phyloP scores from a whole-genome alignment of 1,140 invertebrate genomes.

The Ips typographus region DNA sequence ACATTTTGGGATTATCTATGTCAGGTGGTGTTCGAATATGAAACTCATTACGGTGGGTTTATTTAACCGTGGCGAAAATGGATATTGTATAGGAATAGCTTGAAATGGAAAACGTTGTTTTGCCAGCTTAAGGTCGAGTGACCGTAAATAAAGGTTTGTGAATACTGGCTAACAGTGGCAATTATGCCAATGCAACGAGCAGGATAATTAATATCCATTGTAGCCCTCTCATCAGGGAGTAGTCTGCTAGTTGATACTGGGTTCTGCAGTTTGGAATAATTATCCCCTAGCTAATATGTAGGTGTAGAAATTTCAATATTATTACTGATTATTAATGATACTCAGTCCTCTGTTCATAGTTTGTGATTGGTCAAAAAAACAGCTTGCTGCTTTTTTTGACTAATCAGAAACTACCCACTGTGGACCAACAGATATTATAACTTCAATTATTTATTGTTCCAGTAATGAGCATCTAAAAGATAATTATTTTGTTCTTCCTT shows the following conservation, averaged over 20 bases:
- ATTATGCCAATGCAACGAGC: neutral
- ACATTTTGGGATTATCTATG: too few relatives aligned
- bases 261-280: neutral
- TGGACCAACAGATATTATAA: neutral
- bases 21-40: too few relatives aligned
- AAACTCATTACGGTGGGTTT: too few relatives aligned
- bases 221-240: neutral
- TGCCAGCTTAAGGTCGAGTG: too few relatives aligned
- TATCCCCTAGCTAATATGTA: neutral
- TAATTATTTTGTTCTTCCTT: neutral
- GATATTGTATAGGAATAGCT: too few relatives aligned
- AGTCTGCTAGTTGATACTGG: neutral
- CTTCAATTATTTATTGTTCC: neutral
- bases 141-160: too few relatives aligned
- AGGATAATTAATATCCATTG: constrained; percentile 2
- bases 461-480: neutral
- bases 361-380: too few relatives aligned
- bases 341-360: too few relatives aligned
- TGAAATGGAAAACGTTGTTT: too few relatives aligned
- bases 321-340: neutral
- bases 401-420: too few relatives aligned
- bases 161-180: neutral
- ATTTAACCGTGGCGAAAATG: too few relatives aligned
- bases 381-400: too few relatives aligned
- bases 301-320: neutral